Evolutionary conservation across 2,113 vertebrate species (phyloP).

Genomic region (Mesocricetus auratus): DNA sequence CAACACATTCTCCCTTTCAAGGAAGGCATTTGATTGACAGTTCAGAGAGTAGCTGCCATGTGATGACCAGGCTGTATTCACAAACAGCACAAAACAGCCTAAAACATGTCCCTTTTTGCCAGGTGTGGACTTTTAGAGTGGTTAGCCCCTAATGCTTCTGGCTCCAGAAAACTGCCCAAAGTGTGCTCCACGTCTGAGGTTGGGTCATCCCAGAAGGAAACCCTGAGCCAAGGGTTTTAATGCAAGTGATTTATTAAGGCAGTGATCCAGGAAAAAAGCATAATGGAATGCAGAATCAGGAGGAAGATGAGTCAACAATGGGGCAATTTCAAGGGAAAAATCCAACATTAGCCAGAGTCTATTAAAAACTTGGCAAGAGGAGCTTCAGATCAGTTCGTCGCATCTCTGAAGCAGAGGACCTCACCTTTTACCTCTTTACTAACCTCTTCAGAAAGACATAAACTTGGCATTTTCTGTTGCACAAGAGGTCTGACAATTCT

Average conservation of each 20-base stretch:
- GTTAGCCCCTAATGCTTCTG: not conserved
- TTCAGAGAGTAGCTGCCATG: not conserved
- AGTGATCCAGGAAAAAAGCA: not conserved
- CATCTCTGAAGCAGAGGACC: not conserved
- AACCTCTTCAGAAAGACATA: not conserved
- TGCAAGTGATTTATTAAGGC: constrained; percentile 53
- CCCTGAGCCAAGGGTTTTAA: constrained; percentile 39
- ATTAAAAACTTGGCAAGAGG: not conserved
- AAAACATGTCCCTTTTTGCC: not conserved
- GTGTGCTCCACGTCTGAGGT: constrained; percentile 25
- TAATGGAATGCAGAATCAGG: constrained; percentile 21
- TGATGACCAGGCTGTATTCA: constrained; percentile 46
- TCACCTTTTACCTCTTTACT: not conserved
- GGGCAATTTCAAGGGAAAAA: not conserved
- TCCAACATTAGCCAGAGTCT: not conserved
- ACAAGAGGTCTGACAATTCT: not conserved
- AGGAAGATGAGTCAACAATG: constrained; percentile 18
- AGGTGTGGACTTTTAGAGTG: constrained; percentile 39
- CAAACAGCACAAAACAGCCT: not conserved
- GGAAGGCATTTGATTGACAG: not conserved
- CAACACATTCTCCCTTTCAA: not conserved
- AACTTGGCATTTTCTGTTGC: not conserved
- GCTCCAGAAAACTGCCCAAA: constrained; percentile 45
- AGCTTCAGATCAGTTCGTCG: not conserved
- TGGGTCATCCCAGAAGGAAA: constrained; percentile 49